These are phyloP conservation scores for Numenius phaeopus DNA, from an alignment of 2,797 vertebrate species.

Conservation along the genomic window DNA sequence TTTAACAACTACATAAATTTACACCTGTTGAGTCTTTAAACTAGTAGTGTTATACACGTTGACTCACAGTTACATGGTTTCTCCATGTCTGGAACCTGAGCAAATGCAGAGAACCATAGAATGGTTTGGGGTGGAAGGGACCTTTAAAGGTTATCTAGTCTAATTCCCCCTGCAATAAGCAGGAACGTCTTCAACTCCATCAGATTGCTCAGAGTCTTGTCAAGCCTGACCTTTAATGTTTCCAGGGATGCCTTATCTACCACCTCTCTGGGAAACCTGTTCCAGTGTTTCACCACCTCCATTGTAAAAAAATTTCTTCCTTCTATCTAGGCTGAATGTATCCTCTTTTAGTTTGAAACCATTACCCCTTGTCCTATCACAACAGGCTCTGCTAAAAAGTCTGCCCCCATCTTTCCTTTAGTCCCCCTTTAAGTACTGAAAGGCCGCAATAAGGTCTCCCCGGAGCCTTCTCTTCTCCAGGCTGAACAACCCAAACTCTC, in stretches of 20 bases:
- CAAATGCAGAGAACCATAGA: neutral
- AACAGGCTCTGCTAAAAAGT: neutral
- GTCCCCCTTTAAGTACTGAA: neutral
- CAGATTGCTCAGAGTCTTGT: neutral
- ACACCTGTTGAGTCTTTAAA: neutral
- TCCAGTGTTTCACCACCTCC: neutral
- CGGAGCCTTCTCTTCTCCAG: neutral
- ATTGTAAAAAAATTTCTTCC: neutral
- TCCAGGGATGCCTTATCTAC: neutral
- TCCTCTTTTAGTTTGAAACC: neutral
- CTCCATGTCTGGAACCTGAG: neutral
- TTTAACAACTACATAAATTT: neutral
- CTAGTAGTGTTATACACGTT: rapidly evolving
- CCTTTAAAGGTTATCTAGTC: neutral
- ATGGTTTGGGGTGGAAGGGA: neutral
- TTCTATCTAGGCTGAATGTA: neutral
- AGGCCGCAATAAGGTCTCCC: neutral
- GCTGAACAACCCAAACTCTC: neutral
- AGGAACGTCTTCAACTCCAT: neutral
- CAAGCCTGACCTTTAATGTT: neutral
- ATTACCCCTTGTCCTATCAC: neutral
- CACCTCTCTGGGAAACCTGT: neutral
- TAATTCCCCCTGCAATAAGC: too few relatives aligned
- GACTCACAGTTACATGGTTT: rapidly evolving
- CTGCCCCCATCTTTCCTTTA: neutral